Conservation (phyloP, 2,113 vertebrate species). For the Oryzias celebensis region DNA sequence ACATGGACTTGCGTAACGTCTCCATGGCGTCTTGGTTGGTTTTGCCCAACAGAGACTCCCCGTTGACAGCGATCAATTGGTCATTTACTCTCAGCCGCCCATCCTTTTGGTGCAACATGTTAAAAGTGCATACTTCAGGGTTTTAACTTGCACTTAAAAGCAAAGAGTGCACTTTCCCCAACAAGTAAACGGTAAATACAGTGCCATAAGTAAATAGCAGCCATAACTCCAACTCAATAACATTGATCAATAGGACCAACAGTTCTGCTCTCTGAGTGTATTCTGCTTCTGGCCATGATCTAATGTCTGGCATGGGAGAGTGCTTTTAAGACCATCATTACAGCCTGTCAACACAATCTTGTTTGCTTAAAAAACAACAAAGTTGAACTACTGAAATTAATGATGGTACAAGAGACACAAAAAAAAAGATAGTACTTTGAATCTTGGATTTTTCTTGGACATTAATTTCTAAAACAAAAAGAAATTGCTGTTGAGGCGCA, state of each 20-base stretch:
- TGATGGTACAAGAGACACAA: neutral
- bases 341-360: constrained; percentile 33
- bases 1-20: constrained; percentile 94
- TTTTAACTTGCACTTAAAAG: neutral
- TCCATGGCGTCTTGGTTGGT: constrained; percentile 99
- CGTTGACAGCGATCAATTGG: constrained; percentile 95
- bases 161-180: neutral
- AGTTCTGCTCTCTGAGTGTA: constrained; percentile 13
- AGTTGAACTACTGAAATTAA: constrained; percentile 14
- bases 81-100: constrained; percentile 93
- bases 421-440: constrained; percentile 14
- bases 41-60: constrained; percentile 92
- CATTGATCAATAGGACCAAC: constrained; percentile 27
- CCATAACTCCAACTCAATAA: constrained; percentile 4
- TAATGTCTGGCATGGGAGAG: constrained; percentile 19
- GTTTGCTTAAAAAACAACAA: constrained; percentile 31
- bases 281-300: constrained; percentile 28
- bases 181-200: neutral
- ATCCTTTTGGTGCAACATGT: constrained; percentile 77
- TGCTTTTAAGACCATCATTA: constrained; percentile 34
- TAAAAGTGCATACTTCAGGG: neutral
- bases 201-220: neutral
- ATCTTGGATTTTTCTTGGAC: neutral
- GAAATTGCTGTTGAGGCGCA: too few species aligned
- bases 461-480: neutral